Percentiles rank a stretch among this genome's conserved stretches.
Conservation (phyloP, 2,888 invertebrate genomes). For the Petrophora chlorosata region DNA sequence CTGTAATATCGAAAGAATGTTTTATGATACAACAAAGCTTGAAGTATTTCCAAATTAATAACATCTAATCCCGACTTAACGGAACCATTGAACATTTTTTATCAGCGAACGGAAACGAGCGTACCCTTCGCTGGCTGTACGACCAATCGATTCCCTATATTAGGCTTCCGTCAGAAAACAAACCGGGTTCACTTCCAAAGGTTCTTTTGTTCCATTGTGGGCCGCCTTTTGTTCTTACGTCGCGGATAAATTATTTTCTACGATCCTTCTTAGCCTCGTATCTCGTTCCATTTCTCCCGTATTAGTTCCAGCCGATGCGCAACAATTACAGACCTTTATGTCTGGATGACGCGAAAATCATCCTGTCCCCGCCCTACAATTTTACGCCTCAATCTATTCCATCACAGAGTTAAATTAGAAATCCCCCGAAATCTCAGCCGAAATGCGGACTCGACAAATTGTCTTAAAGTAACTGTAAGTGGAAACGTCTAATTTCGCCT, state of each 20-base stretch:
- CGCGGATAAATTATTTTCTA: conserved; percentile 81
- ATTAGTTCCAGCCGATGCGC: conserved; percentile 82
- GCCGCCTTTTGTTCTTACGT: conserved; percentile 77
- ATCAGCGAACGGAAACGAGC: conserved; percentile 58
- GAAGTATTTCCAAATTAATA: conserved; percentile 25
- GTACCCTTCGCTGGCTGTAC: conserved; percentile 61
- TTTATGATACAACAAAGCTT: conserved; percentile 11
- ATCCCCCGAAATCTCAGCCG: conserved; percentile 49
- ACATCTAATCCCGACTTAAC: conserved; percentile 23
- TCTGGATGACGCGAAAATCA: conserved; percentile 82
- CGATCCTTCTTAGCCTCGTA: conserved; percentile 76
- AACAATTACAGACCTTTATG: conserved; percentile 81
- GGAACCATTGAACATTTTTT: conserved; percentile 44
- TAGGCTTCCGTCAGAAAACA: conserved; percentile 78
- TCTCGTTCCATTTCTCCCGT: conserved; percentile 81
- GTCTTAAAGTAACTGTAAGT: conserved; percentile 29
- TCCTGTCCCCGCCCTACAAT: conserved; percentile 72
- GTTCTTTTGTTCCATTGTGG: conserved; percentile 78
- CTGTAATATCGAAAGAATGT: conserved; percentile 1
- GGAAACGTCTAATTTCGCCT: conserved; percentile 24
- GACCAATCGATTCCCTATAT: conserved; percentile 78
- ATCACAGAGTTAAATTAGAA: conserved; percentile 69
- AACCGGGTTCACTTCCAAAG: conserved; percentile 65
- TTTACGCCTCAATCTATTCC: conserved; percentile 73
- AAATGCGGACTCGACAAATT: conserved; percentile 44